Base-by-base conservation (phyloP, 2,888 invertebrate species). In the Desoria tigrina region DNA sequence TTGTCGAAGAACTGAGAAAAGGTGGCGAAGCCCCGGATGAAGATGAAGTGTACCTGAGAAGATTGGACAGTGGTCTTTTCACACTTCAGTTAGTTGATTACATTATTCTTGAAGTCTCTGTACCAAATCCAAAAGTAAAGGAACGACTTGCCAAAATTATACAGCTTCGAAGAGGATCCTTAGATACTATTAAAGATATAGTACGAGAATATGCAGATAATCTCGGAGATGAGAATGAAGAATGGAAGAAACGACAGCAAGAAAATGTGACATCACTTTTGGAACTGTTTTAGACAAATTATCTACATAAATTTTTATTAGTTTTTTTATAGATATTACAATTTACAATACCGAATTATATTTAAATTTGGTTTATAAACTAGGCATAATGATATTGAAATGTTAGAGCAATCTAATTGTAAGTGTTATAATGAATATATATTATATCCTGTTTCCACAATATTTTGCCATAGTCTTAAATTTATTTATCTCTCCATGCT, bases 81-180 rank as follows among this genome's bases (percentile, higher is more conserved):
- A 94, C 94, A 0, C 84, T 99, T 61, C 98, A 99, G 81, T 84
- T 96, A 58, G 88, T 98, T 27, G 96, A 97, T 80, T 93, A 94
- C 79, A 81, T 85, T 62, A 82, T 86, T 77, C 77, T 84, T 53
- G 84, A 85, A 68, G 80, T 83, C 14, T 83, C 83, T 73, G 80
- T 81, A 2, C 78, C 80, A 0, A 72, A 66, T 61, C 53, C 57
- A 0, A 77, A 77, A 50, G 86, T 92, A 39, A 94, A 94, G 79
- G 92, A 93, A 78, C 84, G 94, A 65, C 91, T 95, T 0, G 86
- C 90, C 72, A 89, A 94, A 78, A 93, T 95, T 74, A 81, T 97
- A 51, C 93, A 93, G 76, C 85, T 95, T 76, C 85, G 95, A 65
- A 90, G 93, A 39, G 93, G 92, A 1, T 94, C 95, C 0, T 84